A percentile compares a stretch with the other conserved stretches of the same genome.
These are phyloP conservation scores for Glaucidium brasilianum DNA, from an alignment of 2,113 vertebrate species.

Conservation along the genomic window DNA sequence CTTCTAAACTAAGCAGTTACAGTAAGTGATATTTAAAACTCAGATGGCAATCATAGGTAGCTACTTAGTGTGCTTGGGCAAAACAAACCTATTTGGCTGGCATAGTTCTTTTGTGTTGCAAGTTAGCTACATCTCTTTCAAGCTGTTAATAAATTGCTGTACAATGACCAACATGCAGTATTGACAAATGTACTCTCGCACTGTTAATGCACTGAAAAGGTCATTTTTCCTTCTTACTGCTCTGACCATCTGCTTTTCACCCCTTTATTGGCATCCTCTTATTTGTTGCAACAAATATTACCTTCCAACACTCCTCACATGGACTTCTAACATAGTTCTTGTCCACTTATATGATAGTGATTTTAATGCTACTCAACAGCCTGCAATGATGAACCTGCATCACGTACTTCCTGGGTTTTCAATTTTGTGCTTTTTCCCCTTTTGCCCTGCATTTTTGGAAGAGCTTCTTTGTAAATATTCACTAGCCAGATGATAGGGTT, in stretches of 20 bases:
- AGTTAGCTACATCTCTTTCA: not conserved
- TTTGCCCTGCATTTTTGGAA: not conserved
- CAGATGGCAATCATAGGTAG: not conserved
- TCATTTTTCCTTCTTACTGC: not conserved
- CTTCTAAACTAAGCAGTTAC: not conserved
- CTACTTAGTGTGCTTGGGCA: not conserved
- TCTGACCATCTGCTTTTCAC: not conserved
- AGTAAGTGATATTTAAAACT: not conserved
- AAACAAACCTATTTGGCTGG: not conserved
- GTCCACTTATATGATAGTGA: not conserved
- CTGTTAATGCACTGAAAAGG: not conserved
- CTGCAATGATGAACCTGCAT: accelerated
- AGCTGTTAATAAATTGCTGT: not conserved
- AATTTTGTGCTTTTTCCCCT: not conserved
- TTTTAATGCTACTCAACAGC: not conserved
- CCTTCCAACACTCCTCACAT: not conserved
- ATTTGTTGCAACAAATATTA: not conserved
- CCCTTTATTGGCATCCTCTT: not conserved
- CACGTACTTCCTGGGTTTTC: not conserved
- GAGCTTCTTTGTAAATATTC: not conserved
- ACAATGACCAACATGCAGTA: not conserved
- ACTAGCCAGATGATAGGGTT: not conserved
- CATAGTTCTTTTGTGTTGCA: not conserved
- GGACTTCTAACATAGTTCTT: not conserved
- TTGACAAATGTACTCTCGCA: not conserved